phyloP scores from a whole-genome alignment of 2,888 invertebrate species.

The Parnassius orleans region DNA sequence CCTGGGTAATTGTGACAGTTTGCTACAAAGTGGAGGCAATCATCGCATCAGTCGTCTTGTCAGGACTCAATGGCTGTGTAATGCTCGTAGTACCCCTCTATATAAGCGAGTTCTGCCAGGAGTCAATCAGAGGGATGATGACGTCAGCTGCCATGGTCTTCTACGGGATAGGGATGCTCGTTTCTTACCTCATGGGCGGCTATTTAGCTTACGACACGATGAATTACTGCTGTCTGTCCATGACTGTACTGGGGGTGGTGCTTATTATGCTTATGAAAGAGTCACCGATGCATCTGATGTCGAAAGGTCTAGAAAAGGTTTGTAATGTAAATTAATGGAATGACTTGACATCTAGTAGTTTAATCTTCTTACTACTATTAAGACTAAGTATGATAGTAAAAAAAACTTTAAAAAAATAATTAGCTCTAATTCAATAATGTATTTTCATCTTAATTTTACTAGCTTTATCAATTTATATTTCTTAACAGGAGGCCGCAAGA shows the following conservation, averaged over 20 bases:
- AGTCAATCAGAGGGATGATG: conserved; percentile 35
- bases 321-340: neutral
- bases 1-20: conserved; percentile 49
- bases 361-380: no score
- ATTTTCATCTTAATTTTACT: no score
- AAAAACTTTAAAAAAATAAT: neutral
- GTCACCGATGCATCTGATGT: conserved; percentile 39
- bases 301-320: conserved; percentile 41
- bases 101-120: conserved; percentile 37
- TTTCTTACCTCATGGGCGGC: conserved; percentile 47
- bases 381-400: neutral
- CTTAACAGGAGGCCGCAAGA: conserved; percentile 48
- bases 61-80: conserved; percentile 48
- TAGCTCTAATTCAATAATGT: no score
- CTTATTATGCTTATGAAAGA: conserved; percentile 47
- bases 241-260: conserved; percentile 39
- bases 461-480: neutral
- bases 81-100: conserved; percentile 45
- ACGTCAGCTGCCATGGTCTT: conserved; percentile 33
- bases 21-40: conserved; percentile 49
- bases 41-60: conserved; percentile 47
- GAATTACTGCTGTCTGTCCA: conserved; percentile 45
- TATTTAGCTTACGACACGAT: conserved; percentile 46
- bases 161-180: conserved; percentile 34
- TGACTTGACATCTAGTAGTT: no score